phyloP scores from a whole-genome alignment of 1,140 invertebrate species.

The Xylocopa sonorina region DNA sequence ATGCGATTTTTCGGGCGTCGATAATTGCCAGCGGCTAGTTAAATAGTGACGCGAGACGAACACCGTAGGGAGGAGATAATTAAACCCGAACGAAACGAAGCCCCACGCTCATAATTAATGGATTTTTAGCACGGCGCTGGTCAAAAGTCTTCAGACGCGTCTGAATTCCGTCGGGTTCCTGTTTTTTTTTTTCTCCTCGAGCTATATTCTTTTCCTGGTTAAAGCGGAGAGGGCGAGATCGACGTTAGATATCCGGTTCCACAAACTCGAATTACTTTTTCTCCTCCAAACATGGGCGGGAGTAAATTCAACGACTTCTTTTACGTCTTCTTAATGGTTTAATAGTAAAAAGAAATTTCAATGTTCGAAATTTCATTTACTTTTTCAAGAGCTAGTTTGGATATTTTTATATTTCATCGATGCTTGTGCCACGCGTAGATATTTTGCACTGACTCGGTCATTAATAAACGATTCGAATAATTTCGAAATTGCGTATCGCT shows the following conservation, averaged over 20 bases:
- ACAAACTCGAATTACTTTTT: not conserved
- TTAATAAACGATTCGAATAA: not conserved
- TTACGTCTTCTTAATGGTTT: too few species aligned
- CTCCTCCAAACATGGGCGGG: not conserved
- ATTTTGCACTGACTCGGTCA: too few species aligned
- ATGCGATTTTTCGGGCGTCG: constrained; percentile 11
- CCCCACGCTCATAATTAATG: constrained; percentile 33
- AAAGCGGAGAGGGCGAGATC: not conserved
- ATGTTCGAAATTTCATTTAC: too few species aligned
- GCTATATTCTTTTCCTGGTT: constrained; percentile 18
- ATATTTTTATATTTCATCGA: too few species aligned
- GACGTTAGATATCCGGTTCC: too few species aligned
- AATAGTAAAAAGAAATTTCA: too few species aligned
- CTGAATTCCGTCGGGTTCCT: constrained; percentile 16
- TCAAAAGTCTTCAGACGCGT: constrained; percentile 1
- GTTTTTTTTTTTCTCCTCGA: not conserved
- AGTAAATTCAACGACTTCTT: not conserved
- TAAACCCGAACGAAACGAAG: constrained; percentile 16
- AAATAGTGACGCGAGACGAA: constrained; percentile 23
- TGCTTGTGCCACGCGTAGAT: too few species aligned
- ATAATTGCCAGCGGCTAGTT: constrained; percentile 11
- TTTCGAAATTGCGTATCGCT: not conserved
- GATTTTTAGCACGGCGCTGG: not conserved
- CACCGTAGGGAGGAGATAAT: not conserved
- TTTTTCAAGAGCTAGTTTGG: too few species aligned